These are phyloP conservation scores for Drosophila subpulchrella DNA, from an alignment of 1,140 invertebrate species.

Conservation along the genomic window DNA sequence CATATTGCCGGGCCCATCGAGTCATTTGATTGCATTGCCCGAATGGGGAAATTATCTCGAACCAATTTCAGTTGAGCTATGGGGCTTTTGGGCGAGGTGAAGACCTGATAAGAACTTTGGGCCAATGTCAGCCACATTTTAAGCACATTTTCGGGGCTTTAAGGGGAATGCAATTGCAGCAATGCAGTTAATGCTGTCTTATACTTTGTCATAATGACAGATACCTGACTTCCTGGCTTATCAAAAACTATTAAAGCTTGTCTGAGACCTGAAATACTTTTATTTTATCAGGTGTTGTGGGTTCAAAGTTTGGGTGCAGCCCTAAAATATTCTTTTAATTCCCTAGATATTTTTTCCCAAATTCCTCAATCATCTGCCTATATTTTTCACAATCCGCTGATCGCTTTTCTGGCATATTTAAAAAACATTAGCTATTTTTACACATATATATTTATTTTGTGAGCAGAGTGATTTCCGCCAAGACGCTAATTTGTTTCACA, in stretches of 20 bases:
- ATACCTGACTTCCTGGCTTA: not conserved
- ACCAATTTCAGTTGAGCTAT: conserved; percentile 31
- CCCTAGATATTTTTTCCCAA: not conserved
- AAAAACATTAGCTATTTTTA: conserved; percentile 27
- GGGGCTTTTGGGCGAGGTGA: conserved; percentile 18
- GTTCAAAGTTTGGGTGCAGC: too few relatives aligned
- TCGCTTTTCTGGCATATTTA: conserved; percentile 16
- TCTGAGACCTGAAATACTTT: not conserved
- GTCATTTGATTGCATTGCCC: conserved; percentile 43
- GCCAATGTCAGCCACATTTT: not conserved
- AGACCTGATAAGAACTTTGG: conserved; percentile 27
- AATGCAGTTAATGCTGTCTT: not conserved
- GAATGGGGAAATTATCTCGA: conserved; percentile 37
- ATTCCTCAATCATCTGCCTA: conserved; percentile 10
- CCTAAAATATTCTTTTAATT: not conserved
- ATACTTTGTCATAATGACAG: not conserved
- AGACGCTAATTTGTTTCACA: conserved; percentile 33
- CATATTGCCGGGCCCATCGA: conserved; percentile 30
- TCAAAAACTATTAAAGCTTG: too few relatives aligned
- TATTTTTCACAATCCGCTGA: not conserved
- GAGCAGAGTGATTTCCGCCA: conserved; percentile 32
- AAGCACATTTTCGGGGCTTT: not conserved
- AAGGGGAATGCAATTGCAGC: conserved; percentile 1
- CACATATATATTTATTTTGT: conserved; percentile 20
- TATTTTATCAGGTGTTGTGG: not conserved